Percentiles rank a stretch among this genome's conserved stretches.
Evolutionary conservation across 2,888 invertebrate species (phyloP).

Genomic region (Sinopyrophorus schimmeli): DNA sequence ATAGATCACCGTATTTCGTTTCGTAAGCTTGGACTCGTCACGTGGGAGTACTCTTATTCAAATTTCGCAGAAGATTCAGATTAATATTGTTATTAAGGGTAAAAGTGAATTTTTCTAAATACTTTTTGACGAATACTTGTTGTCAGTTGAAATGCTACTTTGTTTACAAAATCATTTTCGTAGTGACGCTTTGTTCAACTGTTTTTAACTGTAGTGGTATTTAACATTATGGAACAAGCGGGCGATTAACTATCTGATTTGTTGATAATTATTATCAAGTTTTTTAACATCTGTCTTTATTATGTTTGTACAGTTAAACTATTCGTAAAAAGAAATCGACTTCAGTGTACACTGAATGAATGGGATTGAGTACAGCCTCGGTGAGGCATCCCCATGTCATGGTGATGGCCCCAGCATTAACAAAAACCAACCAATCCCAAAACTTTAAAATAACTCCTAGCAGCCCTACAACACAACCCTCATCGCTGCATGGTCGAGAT

Average conservation of each 20-base stretch:
- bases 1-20: constrained; percentile 46
- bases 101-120: constrained; percentile 18
- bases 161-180: constrained; percentile 26
- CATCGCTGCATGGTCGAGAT: constrained; percentile 38
- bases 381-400: constrained; percentile 65
- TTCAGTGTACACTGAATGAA: constrained; percentile 55
- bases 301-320: constrained; percentile 20
- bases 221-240: constrained; percentile 47
- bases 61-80: constrained; percentile 21
- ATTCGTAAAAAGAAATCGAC: constrained; percentile 28
- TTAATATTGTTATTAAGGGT: constrained; percentile 12
- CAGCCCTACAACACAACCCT: constrained; percentile 45
- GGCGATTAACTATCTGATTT: constrained; percentile 42
- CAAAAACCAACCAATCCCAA: constrained; percentile 66
- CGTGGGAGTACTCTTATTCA: constrained; percentile 37
- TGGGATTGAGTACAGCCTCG: constrained; percentile 59
- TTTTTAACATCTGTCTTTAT: constrained; percentile 10
- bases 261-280: constrained; percentile 8
- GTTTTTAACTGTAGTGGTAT: constrained; percentile 30
- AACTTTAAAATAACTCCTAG: constrained; percentile 55
- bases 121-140: constrained; percentile 15
- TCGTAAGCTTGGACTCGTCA: constrained; percentile 47
- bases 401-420: constrained; percentile 95
- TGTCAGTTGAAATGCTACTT: constrained; percentile 25
- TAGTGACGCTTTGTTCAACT: constrained; percentile 26